Conservation (phyloP, 2,888 invertebrate genomes). For the Melinaea menophilus region DNA sequence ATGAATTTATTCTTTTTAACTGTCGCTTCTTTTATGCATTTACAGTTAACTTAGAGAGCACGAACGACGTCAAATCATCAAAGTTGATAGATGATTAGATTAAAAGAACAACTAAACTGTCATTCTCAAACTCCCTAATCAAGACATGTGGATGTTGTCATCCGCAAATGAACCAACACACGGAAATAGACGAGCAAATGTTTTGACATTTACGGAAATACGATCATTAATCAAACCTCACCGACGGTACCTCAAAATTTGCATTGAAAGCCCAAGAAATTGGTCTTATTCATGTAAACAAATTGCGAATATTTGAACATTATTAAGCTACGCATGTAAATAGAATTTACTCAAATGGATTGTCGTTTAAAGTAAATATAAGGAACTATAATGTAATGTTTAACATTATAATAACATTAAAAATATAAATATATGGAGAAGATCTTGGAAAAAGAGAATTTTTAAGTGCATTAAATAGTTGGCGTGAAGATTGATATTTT, state of each 20-base stretch:
- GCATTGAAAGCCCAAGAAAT: conserved; percentile 25
- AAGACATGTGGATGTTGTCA: conserved; percentile 12
- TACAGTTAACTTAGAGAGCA: too few species aligned
- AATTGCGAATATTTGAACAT: conserved; percentile 16
- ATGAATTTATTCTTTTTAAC: too few species aligned
- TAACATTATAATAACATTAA: too few species aligned
- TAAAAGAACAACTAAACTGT: not conserved
- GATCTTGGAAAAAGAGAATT: too few species aligned
- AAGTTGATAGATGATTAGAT: not conserved
- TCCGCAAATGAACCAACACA: conserved; percentile 29
- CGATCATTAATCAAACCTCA: conserved; percentile 37
- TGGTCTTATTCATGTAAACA: conserved; percentile 23
- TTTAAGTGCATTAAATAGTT: too few species aligned
- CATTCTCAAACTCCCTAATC: not conserved
- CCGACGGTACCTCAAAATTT: conserved; percentile 31
- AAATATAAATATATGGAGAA: too few species aligned
- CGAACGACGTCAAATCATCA: not conserved
- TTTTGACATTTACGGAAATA: conserved; percentile 32
- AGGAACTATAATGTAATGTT: too few species aligned
- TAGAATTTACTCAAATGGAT: not conserved
- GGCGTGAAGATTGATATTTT: too few species aligned
- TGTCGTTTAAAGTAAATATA: too few species aligned
- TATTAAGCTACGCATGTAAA: not conserved
- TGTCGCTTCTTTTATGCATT: too few species aligned
- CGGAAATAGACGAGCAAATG: conserved; percentile 37